Evolutionary conservation across 2,113 vertebrate species (phyloP), one percentile per base, ranked within the genome.

Genomic region (Pollachius pollachius): DNA sequence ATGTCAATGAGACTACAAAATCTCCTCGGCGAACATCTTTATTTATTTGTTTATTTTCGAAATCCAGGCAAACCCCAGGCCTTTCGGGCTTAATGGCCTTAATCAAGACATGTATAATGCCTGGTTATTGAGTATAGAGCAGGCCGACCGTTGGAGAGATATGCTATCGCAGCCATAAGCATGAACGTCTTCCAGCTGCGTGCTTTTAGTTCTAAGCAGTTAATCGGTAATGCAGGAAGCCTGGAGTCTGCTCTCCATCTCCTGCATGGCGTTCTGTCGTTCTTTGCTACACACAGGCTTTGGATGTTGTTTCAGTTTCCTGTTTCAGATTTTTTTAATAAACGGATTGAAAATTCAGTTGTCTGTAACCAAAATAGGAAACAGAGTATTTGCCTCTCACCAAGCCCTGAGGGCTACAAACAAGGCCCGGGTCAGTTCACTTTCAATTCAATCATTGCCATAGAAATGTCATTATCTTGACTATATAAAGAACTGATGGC

Each of bases 191-290:
- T 85, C 81, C 80, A 88, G 86, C 84, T 76, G 78, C 59, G 8
- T 48, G 73, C 84, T 73, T 88, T 89, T 88, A 87, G 85, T 87
- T 89, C 87, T 84, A 72, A 82, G 85, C 87, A 86, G 85, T 89
- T 89, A 88, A 78, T 82, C 87, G 81, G 80, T 85, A 79, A 87
- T 87, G 80, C 79, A 68, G 34, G 80, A 73, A 69, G 74, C 75
- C 68, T 74, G 30, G 75, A 77, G 54, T 73, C 81, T 78, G 15
- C 68, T 75, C 70, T 80, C 74, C 65, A 66, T 77, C 83, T 83
- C 83, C 65, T 72, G 82, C 87, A 75, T 78, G 73, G 69, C 80
- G 76, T 75, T 84, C 67, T 66, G 72, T 82, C 77, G 71, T 69
- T 58, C 73, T 78, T 12, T 9, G 58, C 58, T 6, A 18, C 87